phyloP scores from a whole-genome alignment of 2,797 vertebrate species.

The Heliangelus exortis region DNA sequence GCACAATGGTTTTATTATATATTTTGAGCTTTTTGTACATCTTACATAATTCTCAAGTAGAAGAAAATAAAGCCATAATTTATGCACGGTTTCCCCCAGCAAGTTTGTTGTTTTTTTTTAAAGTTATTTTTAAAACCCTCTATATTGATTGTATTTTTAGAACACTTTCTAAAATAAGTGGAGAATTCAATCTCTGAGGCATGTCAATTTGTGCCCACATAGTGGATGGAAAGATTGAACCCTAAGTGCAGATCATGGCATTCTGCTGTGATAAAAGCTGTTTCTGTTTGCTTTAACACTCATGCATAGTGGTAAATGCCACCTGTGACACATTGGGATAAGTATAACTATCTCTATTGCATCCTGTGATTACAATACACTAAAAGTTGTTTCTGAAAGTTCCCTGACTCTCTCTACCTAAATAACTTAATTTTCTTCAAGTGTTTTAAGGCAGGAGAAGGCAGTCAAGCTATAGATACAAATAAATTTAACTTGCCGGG shows the following conservation, averaged over 20 bases:
- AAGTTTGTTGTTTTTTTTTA: neutral
- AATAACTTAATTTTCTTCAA: slow-evolving; percentile 10
- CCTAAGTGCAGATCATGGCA: slow-evolving; percentile 74
- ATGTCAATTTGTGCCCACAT: slow-evolving; percentile 72
- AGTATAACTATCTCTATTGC: slow-evolving; percentile 43
- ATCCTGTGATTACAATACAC: neutral
- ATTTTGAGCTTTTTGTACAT: slow-evolving; percentile 8
- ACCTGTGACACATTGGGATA: slow-evolving; percentile 49
- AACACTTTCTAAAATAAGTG: slow-evolving; percentile 69
- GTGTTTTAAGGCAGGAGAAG: slow-evolving; percentile 1
- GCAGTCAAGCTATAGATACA: neutral
- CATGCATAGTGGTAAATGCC: slow-evolving; percentile 63
- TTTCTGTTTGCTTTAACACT: slow-evolving; percentile 74
- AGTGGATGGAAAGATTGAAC: slow-evolving; percentile 69
- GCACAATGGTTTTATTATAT: neutral
- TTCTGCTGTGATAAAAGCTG: slow-evolving; percentile 76
- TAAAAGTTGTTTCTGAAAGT: slow-evolving; percentile 50
- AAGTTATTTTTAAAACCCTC: slow-evolving; percentile 54
- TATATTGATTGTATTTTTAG: slow-evolving; percentile 73
- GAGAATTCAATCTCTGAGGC: slow-evolving; percentile 62
- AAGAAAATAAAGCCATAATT: slow-evolving; percentile 60
- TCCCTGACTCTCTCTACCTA: neutral
- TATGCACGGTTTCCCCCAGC: slow-evolving; percentile 42
- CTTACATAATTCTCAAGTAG: slow-evolving; percentile 46
- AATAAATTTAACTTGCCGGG: neutral